These are phyloP conservation scores for Adelosebastes latens DNA, from an alignment of 2,797 vertebrate genomes.

Conservation along the genomic window DNA sequence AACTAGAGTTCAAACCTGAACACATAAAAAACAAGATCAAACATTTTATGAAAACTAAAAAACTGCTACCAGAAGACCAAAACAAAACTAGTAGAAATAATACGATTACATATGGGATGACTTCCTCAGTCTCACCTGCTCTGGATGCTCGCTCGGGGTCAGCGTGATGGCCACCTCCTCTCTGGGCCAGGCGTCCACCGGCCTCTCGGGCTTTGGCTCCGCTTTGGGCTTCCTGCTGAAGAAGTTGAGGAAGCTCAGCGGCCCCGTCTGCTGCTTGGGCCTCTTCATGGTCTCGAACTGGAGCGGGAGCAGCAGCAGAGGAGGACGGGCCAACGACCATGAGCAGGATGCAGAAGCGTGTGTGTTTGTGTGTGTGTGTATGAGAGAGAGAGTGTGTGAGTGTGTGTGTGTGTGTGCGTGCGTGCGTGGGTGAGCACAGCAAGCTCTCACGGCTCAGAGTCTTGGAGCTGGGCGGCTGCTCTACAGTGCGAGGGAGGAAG, in stretches of 20 bases:
- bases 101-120: background rate
- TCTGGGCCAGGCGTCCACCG: conserved; percentile 60
- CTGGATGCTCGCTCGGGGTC: conserved; percentile 75
- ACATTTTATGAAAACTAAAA: background rate
- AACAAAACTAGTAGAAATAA: background rate
- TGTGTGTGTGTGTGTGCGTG: conserved; percentile 1
- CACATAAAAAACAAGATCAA: background rate
- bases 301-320: conserved; percentile 61
- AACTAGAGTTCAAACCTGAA: background rate
- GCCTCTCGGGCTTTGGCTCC: conserved; percentile 68
- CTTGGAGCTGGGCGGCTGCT: conserved; percentile 50
- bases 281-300: conserved; percentile 81
- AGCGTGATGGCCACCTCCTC: conserved; percentile 77
- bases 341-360: conserved; percentile 53
- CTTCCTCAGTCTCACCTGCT: conserved; percentile 69
- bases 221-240: conserved; percentile 86
- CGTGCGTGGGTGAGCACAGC: conserved; percentile 29
- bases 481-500: conserved; percentile 51
- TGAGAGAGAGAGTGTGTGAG: background rate
- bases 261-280: conserved; percentile 82
- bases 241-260: conserved; percentile 84
- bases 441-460: conserved; percentile 64
- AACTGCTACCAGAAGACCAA: background rate
- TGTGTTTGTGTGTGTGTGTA: conserved; percentile 5
- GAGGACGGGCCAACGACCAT: conserved; percentile 76